Evolutionary conservation across 1,140 invertebrate species (phyloP).

Genomic region (Drosophila dunni): DNA sequence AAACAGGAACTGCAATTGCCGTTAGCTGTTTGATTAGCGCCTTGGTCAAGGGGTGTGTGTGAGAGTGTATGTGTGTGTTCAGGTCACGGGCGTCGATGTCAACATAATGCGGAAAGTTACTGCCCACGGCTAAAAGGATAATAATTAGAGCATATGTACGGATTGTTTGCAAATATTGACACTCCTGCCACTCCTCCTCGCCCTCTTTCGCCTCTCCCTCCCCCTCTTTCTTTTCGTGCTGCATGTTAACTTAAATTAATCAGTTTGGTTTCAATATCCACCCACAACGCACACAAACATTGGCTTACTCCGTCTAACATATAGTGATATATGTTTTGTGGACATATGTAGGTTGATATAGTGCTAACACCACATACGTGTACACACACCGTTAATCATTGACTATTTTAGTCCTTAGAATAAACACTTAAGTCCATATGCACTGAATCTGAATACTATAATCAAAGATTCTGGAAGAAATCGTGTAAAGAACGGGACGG

Average conservation of each 20-base stretch:
- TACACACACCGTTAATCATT: background rate
- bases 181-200: conserved; percentile 11
- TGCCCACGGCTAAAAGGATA: conserved; percentile 73
- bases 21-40: conserved; percentile 61
- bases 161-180: conserved; percentile 82
- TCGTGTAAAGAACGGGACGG: too few species aligned
- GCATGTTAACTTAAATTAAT: conserved; percentile 64
- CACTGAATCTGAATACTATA: conserved; percentile 1
- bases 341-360: conserved; percentile 35
- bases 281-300: conserved; percentile 61
- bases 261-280: conserved; percentile 64
- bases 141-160: conserved; percentile 83
- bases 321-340: background rate
- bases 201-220: conserved; percentile 5
- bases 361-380: conserved; percentile 17
- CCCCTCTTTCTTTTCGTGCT: conserved; percentile 11
- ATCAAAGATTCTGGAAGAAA: background rate
- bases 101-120: conserved; percentile 63
- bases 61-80: conserved; percentile 3
- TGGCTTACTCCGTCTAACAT: conserved; percentile 10
- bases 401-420: conserved; percentile 6
- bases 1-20: conserved; percentile 35
- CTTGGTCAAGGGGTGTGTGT: conserved; percentile 1
- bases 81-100: conserved; percentile 54
- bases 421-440: conserved; percentile 20